Evolutionary conservation across 2,888 invertebrate genomes (phyloP), one percentile per base, ranked within the genome.

Genomic region (Hemaris fuciformis): DNA sequence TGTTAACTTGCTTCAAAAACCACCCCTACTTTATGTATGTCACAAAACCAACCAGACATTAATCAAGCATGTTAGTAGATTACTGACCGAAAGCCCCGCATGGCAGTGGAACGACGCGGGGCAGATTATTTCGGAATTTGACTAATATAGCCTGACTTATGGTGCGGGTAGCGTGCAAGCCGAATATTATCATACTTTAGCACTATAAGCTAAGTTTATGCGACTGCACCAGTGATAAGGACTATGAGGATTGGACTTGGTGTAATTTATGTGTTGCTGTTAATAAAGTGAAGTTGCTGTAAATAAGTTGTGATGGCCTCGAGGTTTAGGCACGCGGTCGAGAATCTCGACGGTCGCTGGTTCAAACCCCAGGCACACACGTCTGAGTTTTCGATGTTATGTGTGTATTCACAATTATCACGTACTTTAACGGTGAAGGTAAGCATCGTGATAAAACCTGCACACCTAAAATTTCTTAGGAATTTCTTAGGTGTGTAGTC

Each of bases 81-180:
- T 38, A 10, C 43, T 10, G 20, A 43, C 43, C 18, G 7, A 71
- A 68, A 66, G 67, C 68, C 59, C 61, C 75, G 71, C 73, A 72
- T 38, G 38, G 38, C 38, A 38, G n/a, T 68, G 67, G 66, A 62
- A 62, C 63, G 65, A 71, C 67, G 70, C 65, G 65, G 62, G 66
- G 67, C 67, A 70, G 72, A 71, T 71, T 69, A 68, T 70, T 68
- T 70, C 60, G 65, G 70, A 66, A 76, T 72, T 72, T 68, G 66
- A 66, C 72, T 73, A 74, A 76, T 77, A 73, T 72, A 66, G 69
- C 72, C 66, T 67, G 70, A 72, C 72, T 76, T 72, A 76, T 38
- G n/a, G 38, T 3, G 27, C 71, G 66, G 71, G 62, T 62, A 59
- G 59, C 59, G 20, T 53, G 53, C 31, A 6, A n/a, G 7, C 8